phyloP scores from a whole-genome alignment of 2,888 invertebrate genomes.

The Aricia artaxerxes region DNA sequence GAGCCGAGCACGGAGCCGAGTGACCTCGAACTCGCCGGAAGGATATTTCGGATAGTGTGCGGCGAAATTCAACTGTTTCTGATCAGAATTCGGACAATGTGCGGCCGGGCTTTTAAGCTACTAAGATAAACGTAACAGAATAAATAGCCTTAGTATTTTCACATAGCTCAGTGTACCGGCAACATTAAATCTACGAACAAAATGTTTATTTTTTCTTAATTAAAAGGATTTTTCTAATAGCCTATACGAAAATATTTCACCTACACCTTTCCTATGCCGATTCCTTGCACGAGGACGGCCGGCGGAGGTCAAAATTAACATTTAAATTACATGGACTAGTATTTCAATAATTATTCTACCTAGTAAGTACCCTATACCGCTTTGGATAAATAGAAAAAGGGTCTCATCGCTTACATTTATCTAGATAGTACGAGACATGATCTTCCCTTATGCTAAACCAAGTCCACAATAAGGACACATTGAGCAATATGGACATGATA shows the following conservation, averaged over 20 bases:
- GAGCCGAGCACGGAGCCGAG: no score
- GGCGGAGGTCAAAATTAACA: conserved; percentile 70
- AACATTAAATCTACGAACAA: conserved; percentile 21
- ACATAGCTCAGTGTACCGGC: conserved; percentile 10
- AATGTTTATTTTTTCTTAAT: conserved; percentile 16
- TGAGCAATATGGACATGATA: conserved; percentile 77
- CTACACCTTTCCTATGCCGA: conserved; percentile 27
- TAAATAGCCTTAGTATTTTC: neutral
- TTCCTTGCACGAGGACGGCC: conserved; percentile 48
- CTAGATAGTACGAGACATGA: conserved; percentile 24
- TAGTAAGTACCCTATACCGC: conserved; percentile 80
- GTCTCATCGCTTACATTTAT: conserved; percentile 50
- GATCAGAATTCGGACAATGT: no score
- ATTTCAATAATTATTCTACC: conserved; percentile 76
- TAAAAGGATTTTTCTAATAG: conserved; percentile 25
- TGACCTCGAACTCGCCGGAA: no score
- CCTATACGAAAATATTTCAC: conserved; percentile 30
- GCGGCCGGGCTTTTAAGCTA: neutral
- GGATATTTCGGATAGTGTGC: no score
- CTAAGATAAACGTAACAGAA: neutral
- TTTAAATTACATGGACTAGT: conserved; percentile 79
- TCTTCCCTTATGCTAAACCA: conserved; percentile 68
- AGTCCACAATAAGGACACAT: conserved; percentile 65
- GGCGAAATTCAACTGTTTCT: no score
- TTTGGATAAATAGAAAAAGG: conserved; percentile 71